phyloP scores from a whole-genome alignment of 2,797 vertebrate genomes.

The Luscinia luscinia region DNA sequence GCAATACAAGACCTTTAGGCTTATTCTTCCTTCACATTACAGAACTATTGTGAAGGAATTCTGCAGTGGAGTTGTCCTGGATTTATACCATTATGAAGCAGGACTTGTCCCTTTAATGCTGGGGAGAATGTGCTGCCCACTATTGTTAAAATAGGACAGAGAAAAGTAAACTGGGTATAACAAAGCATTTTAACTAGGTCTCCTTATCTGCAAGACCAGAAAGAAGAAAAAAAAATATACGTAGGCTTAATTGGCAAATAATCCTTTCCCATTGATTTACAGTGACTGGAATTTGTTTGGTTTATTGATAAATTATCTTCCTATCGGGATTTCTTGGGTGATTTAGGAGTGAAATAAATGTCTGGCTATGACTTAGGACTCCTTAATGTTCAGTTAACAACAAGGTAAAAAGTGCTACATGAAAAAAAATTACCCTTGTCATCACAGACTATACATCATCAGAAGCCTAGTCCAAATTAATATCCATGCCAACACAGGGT shows the following conservation, averaged over 20 bases:
- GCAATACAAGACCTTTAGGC: background rate
- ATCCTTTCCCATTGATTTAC: background rate
- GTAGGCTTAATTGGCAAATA: background rate
- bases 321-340: background rate
- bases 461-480: background rate
- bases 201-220: background rate
- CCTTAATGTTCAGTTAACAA: background rate
- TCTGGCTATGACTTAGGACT: background rate
- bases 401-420: background rate
- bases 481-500: rapidly evolving
- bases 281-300: background rate
- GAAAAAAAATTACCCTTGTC: background rate
- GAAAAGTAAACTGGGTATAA: background rate
- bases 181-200: background rate
- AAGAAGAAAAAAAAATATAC: background rate
- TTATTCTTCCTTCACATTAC: background rate
- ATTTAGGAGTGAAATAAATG: background rate
- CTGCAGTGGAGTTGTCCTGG: background rate
- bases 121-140: background rate
- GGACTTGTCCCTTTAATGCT: background rate
- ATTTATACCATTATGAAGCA: background rate
- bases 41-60: background rate
- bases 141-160: background rate
- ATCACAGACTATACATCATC: background rate
- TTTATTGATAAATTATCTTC: background rate